Percentiles rank a stretch among this genome's conserved stretches.
Evolutionary conservation across 2,888 invertebrate species (phyloP).

Genomic region (Stratiomys singularior): DNA sequence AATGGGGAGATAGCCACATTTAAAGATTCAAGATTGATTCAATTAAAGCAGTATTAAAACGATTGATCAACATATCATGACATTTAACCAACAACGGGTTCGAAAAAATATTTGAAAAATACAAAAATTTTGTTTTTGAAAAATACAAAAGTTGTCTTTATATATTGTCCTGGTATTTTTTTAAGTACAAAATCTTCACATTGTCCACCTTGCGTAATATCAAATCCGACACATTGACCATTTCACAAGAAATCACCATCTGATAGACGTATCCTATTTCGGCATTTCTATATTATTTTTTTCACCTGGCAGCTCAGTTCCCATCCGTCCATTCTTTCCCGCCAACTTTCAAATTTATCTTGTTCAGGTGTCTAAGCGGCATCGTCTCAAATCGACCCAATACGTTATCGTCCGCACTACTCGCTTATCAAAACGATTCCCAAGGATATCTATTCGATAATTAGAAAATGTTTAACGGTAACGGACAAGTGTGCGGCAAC

Average conservation of each 20-base stretch:
- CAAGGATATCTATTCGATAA: slow-evolving; percentile 41
- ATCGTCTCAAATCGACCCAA: neutral
- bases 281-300: neutral
- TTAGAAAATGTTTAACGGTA: slow-evolving; percentile 44
- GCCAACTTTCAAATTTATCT: slow-evolving; percentile 32
- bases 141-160: no score
- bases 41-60: no score
- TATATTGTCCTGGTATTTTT: no score
- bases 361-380: slow-evolving; percentile 24
- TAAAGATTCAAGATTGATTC: no score
- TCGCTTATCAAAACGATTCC: neutral
- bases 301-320: slow-evolving; percentile 26
- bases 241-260: slow-evolving; percentile 35
- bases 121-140: no score
- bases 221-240: slow-evolving; percentile 22
- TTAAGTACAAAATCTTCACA: no score
- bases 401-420: neutral
- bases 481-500: slow-evolving; percentile 43
- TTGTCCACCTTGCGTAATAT: no score
- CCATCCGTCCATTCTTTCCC: neutral
- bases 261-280: neutral
- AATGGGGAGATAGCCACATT: no score
- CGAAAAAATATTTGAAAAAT: no score
- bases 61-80: no score
- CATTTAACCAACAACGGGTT: no score